phyloP scores from a whole-genome alignment of 2,797 vertebrate genomes.

The Tauraco hartlaubi region DNA sequence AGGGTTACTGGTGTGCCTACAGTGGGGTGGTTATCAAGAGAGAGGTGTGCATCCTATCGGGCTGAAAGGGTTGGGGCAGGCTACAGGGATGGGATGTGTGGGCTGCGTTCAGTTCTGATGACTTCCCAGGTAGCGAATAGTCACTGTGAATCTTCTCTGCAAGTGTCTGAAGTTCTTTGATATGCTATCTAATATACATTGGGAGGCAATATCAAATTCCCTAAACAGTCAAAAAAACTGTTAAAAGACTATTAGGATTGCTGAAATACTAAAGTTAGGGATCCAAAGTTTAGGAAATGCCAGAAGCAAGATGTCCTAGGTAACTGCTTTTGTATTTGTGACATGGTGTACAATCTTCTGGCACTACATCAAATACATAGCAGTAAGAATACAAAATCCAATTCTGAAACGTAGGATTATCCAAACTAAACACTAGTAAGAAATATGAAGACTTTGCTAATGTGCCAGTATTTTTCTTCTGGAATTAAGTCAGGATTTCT shows the following conservation, averaged over 20 bases:
- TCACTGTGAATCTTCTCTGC: neutral
- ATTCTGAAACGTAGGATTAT: constrained; percentile 47
- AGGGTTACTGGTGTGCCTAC: fast-evolving
- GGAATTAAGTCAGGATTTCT: constrained; percentile 38
- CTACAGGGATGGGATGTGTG: fast-evolving
- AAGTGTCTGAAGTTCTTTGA: neutral
- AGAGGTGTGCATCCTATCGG: fast-evolving
- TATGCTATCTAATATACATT: fast-evolving
- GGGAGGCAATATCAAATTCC: neutral
- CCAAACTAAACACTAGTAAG: constrained; percentile 46
- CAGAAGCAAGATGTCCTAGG: neutral
- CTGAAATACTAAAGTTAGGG: neutral
- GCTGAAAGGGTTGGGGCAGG: neutral
- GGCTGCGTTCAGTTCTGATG: neutral
- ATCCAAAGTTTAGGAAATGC: neutral
- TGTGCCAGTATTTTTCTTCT: constrained; percentile 9
- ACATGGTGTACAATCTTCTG: neutral
- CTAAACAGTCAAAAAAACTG: neutral
- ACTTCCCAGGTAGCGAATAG: neutral
- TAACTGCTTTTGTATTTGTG: neutral
- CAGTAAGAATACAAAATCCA: constrained; percentile 36
- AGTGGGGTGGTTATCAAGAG: neutral
- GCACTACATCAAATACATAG: constrained; percentile 36
- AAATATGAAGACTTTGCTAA: constrained; percentile 49
- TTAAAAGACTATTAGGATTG: neutral